Percentiles rank a stretch among this genome's conserved stretches.
Evolutionary conservation across 2,888 invertebrate genomes (phyloP).

Genomic region (Acanthosepion pharaonis): DNA sequence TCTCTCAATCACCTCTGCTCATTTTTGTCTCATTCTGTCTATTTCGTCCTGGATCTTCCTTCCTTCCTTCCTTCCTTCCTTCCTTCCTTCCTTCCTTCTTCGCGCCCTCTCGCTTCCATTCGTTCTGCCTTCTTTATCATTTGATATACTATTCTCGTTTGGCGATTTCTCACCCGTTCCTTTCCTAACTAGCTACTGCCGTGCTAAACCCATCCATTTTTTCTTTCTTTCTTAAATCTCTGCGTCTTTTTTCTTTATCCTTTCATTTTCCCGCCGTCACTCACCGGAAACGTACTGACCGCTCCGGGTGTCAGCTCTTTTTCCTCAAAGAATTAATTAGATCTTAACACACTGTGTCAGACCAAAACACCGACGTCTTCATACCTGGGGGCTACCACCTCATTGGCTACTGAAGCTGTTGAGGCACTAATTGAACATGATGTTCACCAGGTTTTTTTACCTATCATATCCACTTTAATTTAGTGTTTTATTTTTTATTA

Average conservation of each 20-base stretch:
- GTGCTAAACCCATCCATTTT: no score
- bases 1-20: no score
- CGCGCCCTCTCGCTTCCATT: no score
- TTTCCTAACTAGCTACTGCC: no score
- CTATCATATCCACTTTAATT: background rate
- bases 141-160: background rate
- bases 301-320: conserved; percentile 10
- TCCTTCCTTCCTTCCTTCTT: no score
- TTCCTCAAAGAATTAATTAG: conserved; percentile 6
- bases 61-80: no score
- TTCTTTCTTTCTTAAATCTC: background rate
- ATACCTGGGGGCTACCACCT: conserved; percentile 14
- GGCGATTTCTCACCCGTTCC: no score
- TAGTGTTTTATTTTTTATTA: background rate
- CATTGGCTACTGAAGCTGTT: background rate
- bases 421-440: background rate
- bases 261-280: background rate
- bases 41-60: no score
- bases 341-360: background rate
- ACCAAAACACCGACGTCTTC: background rate
- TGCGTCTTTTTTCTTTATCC: background rate
- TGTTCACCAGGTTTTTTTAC: background rate
- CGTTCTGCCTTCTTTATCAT: background rate
- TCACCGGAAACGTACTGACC: conserved; percentile 8
- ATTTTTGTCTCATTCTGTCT: no score